Evolutionary conservation across 1,140 invertebrate genomes (phyloP).

Genomic region (Anthonomus grandis): DNA sequence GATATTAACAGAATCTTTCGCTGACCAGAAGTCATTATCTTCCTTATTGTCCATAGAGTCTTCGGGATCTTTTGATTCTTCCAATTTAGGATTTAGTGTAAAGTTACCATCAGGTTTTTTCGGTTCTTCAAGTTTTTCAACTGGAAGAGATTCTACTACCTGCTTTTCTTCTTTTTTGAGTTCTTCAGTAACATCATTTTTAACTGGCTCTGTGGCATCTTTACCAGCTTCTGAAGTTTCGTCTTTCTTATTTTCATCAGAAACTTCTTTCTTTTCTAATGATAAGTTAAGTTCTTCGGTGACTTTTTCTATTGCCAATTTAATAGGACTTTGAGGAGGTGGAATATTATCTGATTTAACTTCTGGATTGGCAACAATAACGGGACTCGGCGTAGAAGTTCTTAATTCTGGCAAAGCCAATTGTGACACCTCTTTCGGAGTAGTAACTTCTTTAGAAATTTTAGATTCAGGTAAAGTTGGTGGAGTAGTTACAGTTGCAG

Average conservation of each 20-base stretch:
- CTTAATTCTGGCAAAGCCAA: constrained; percentile 14
- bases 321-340: constrained; percentile 14
- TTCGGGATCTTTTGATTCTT: constrained; percentile 26
- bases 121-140: background rate
- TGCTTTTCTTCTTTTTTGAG: constrained; percentile 14
- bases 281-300: constrained; percentile 41
- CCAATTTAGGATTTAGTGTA: background rate
- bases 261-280: constrained; percentile 26
- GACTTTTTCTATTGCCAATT: constrained; percentile 37
- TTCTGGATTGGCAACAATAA: constrained; percentile 49
- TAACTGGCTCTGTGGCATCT: constrained; percentile 16
- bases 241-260: constrained; percentile 25
- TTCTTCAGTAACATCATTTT: constrained; percentile 18
- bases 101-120: no score
- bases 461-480: background rate
- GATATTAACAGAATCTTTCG: constrained; percentile 68
- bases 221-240: constrained; percentile 9
- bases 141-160: background rate
- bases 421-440: background rate
- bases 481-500: background rate
- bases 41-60: constrained; percentile 51
- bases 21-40: constrained; percentile 72
- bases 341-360: constrained; percentile 23
- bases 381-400: constrained; percentile 52
- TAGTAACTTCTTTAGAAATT: background rate